Evolutionary conservation across 2,113 vertebrate species (phyloP).

Genomic region (Charadrius vociferus): DNA sequence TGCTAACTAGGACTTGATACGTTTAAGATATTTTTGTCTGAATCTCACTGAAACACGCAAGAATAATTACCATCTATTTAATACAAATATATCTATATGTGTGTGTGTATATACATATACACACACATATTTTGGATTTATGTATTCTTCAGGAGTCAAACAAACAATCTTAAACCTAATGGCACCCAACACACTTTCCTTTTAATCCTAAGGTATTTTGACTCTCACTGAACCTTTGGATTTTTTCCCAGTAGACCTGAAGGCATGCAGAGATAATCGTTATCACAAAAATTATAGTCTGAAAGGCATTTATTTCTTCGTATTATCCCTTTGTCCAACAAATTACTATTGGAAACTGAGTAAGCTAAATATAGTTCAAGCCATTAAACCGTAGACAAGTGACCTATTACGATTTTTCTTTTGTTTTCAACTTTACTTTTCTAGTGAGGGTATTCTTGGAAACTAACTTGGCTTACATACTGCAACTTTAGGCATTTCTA

Average conservation of each 20-base stretch:
- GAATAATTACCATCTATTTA: neutral
- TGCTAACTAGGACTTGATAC: neutral
- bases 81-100: accelerated
- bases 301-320: neutral
- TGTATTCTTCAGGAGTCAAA: neutral
- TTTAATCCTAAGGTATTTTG: neutral
- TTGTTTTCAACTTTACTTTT: neutral
- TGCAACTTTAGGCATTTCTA: neutral
- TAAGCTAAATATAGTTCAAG: neutral
- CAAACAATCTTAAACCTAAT: neutral
- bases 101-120: accelerated
- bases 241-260: neutral
- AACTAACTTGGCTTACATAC: neutral
- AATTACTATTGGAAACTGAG: neutral
- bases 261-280: neutral
- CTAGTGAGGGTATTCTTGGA: neutral
- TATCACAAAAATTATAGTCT: neutral
- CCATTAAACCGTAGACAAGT: neutral
- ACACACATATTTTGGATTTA: accelerated
- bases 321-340: neutral
- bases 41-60: accelerated
- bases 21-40: neutral
- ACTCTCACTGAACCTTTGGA: neutral
- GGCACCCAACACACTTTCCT: too few relatives aligned
- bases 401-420: neutral